Evolutionary conservation across 1,140 invertebrate species (phyloP), one percentile per base, ranked within the genome.

Genomic region (Hestina assimilis): DNA sequence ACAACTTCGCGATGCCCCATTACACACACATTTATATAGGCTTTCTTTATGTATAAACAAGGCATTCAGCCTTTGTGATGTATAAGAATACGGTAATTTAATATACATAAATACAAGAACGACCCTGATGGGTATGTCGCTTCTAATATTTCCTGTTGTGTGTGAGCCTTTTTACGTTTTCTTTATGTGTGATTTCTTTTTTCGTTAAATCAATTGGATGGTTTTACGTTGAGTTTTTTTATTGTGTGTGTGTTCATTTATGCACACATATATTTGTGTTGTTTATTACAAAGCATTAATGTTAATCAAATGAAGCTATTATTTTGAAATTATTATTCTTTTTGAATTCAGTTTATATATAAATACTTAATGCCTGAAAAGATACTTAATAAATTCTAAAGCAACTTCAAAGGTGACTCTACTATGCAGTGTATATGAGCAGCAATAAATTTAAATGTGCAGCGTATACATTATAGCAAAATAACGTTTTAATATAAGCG

Each of bases 11-110:
- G 53, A 60, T 50, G 63, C 53, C 60, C 65, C 61, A 69, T 74
- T 71, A 74, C 71, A 47, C 67, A 52, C 51, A 67, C 62, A 65
- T 72, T 65, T 53, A 56, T 71, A 71, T 58, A 56, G 59, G 62
- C 59, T 69, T 66, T 61, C 68, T 45, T 50, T 48, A 47, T 21
- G 47, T 43, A 53, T 57, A 66, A 65, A 69, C 62, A 59, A 60
- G 46, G 54, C 51, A 45, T 57, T 62, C 42, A 57, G 53, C 57
- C 61, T 66, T 69, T 67, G 58, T 64, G 45, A 60, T 59, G 50
- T 42, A 38, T 43, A 48, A 54, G 54, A 50, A 52, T 46, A 59
- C 41, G 51, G n/a, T 54, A 63, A 63, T 63, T 59, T 59, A 50
- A 59, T 63, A 48, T 54, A 63, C 50, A 59, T 55, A 57, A 57